These are phyloP conservation scores for Diplodus puntazzo DNA, from an alignment of 2,797 vertebrate genomes.

Conservation along the genomic window DNA sequence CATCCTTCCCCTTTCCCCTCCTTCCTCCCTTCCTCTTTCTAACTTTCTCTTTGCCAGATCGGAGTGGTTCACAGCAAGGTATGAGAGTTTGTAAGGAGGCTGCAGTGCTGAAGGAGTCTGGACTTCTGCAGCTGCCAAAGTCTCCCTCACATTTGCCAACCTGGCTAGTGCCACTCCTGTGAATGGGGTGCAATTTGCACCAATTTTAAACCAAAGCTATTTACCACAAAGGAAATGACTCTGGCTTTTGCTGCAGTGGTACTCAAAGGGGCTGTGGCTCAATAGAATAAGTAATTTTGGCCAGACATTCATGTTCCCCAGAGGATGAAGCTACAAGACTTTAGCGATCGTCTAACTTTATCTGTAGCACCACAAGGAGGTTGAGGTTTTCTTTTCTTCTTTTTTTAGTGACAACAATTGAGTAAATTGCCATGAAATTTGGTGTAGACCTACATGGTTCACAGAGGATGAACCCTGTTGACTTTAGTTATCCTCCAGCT, in stretches of 20 bases:
- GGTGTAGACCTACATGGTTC: no score
- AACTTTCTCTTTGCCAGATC: slow-evolving; percentile 56
- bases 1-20: slow-evolving; percentile 13
- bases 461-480: no score
- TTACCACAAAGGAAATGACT: neutral
- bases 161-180: neutral
- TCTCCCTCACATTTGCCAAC: slow-evolving; percentile 4
- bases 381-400: neutral
- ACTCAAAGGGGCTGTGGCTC: neutral
- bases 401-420: no score
- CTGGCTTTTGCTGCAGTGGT: neutral
- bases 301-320: neutral
- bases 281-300: neutral
- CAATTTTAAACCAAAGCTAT: slow-evolving; percentile 5
- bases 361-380: neutral
- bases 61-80: slow-evolving; percentile 62
- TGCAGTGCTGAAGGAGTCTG: neutral
- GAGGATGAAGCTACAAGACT: neutral
- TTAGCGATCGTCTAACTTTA: neutral
- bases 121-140: slow-evolving; percentile 17
- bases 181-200: neutral
- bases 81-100: slow-evolving; percentile 40
- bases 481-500: no score
- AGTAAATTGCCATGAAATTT: no score
- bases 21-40: slow-evolving; percentile 42